Conservation (phyloP, 2,797 vertebrate species). For the Protonibea diacanthus region DNA sequence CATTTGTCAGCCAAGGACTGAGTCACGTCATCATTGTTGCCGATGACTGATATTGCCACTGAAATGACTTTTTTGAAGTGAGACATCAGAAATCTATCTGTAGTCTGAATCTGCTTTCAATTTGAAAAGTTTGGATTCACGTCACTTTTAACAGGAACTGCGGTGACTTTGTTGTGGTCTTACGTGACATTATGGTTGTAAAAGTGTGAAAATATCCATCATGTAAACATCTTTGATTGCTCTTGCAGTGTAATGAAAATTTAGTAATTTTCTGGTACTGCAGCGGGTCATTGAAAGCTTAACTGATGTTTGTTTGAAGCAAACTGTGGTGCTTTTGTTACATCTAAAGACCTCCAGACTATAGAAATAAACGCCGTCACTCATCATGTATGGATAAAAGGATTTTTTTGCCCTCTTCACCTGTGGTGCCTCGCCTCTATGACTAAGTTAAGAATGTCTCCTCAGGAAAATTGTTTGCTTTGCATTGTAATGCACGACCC, state of each 20-base stretch:
- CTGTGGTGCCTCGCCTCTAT: conserved; percentile 38
- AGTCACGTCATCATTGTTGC: neutral
- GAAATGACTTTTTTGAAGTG: neutral
- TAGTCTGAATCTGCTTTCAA: neutral
- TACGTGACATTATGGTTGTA: neutral
- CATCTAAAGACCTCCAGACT: conserved; percentile 1
- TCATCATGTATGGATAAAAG: conserved; percentile 56
- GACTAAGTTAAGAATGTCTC: conserved; percentile 50
- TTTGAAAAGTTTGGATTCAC: neutral
- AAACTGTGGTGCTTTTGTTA: neutral
- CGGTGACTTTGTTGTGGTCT: neutral
- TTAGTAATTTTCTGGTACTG: neutral
- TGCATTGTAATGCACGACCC: conserved; percentile 13
- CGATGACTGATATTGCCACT: neutral
- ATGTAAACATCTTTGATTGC: neutral
- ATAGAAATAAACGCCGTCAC: conserved; percentile 29
- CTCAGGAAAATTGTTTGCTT: conserved; percentile 6
- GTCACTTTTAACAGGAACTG: neutral
- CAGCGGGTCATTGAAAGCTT: neutral
- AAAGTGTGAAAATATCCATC: neutral
- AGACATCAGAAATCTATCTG: neutral
- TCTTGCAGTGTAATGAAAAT: neutral
- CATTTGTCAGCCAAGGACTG: neutral
- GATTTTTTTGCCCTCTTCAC: conserved; percentile 23
- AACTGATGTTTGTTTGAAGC: neutral